These are phyloP conservation scores for Drosophila rellima DNA, from an alignment of 2,888 invertebrate species.

Conservation along the genomic window DNA sequence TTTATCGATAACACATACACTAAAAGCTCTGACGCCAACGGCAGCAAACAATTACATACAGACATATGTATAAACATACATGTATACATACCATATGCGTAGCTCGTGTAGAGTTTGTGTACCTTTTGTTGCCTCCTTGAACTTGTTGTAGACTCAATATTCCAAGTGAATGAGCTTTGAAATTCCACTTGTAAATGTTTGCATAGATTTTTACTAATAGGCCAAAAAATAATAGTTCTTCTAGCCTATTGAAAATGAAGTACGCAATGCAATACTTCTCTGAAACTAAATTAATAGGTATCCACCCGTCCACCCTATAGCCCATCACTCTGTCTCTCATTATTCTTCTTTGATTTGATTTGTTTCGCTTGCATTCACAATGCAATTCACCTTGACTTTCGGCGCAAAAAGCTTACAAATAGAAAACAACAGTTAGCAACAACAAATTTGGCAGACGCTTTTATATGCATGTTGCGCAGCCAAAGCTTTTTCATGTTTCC, in stretches of 20 bases:
- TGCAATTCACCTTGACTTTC: conserved; percentile 58
- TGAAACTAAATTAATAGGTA: not conserved
- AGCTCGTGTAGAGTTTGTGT: conserved; percentile 21
- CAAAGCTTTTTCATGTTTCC: conserved; percentile 9
- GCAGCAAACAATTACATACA: not conserved
- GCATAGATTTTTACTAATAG: conserved; percentile 11
- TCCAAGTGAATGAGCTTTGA: conserved; percentile 29
- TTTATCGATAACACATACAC: conserved; percentile 50
- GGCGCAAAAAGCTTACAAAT: conserved; percentile 18
- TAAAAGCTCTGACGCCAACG: not conserved
- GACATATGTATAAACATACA: not conserved
- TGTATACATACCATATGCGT: no score
- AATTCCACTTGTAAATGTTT: conserved; percentile 8
- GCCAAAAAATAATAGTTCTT: conserved; percentile 1
- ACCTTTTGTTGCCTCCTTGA: conserved; percentile 34
- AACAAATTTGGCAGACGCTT: conserved; percentile 19
- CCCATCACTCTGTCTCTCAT: not conserved
- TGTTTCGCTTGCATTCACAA: conserved; percentile 31
- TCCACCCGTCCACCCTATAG: not conserved
- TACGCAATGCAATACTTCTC: conserved; percentile 3
- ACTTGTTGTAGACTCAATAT: conserved; percentile 31
- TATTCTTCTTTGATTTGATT: conserved; percentile 3
- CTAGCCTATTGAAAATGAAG: not conserved
- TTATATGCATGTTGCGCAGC: conserved; percentile 12
- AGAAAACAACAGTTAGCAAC: conserved; percentile 41